These are phyloP conservation scores for Ciconia boyciana DNA, from an alignment of 2,113 vertebrate genomes.

Conservation along the genomic window DNA sequence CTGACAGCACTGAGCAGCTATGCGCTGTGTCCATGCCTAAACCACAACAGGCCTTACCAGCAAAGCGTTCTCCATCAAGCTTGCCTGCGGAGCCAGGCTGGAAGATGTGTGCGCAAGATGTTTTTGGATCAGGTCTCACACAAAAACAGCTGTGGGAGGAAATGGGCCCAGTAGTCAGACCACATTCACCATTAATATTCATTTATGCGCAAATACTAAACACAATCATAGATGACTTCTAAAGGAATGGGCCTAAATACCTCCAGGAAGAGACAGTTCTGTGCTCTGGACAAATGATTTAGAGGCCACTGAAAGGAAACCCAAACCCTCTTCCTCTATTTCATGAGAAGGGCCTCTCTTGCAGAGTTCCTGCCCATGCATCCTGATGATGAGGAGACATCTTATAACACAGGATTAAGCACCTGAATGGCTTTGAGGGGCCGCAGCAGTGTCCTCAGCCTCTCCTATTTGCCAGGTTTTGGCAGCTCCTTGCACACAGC, in stretches of 20 bases:
- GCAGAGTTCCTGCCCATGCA: neutral
- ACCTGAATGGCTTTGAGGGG: neutral
- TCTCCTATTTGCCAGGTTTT: neutral
- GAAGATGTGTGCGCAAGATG: slow-evolving; percentile 14
- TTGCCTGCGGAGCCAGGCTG: neutral
- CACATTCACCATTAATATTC: slow-evolving; percentile 49
- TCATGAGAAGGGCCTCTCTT: neutral
- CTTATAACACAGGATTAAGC: neutral
- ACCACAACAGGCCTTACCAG: slow-evolving; percentile 31
- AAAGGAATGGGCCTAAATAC: neutral
- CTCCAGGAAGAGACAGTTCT: slow-evolving; percentile 1
- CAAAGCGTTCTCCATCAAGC: neutral
- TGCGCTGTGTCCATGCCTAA: neutral
- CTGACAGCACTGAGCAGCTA: slow-evolving; percentile 36
- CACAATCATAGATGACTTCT: slow-evolving; percentile 19
- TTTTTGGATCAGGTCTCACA: slow-evolving; percentile 9
- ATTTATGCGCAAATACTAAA: slow-evolving; percentile 49
- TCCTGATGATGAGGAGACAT: neutral
- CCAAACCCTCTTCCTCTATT: slow-evolving; percentile 2
- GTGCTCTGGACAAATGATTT: slow-evolving; percentile 22
- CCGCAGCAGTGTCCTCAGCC: neutral
- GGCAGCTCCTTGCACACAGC: neutral
- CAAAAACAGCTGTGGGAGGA: slow-evolving; percentile 43
- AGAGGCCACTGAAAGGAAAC: slow-evolving; percentile 35
- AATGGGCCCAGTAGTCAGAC: slow-evolving; percentile 48